Evolutionary conservation across 2,113 vertebrate genomes (phyloP).

Genomic region (Condylura cristata): DNA sequence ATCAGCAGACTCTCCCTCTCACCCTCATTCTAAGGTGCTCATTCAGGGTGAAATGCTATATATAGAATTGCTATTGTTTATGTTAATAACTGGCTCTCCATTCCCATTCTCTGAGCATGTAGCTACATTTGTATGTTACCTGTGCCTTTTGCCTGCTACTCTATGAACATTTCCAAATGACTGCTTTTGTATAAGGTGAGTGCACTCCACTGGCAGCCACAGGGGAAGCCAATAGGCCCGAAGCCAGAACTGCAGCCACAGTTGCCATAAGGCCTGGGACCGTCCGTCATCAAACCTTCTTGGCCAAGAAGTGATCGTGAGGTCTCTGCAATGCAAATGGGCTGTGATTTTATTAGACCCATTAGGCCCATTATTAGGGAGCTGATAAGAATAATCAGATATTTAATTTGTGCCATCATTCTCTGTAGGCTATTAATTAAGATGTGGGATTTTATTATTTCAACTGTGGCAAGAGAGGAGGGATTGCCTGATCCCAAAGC

Average conservation of each 20-base stretch:
- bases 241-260: neutral
- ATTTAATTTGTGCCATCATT: neutral
- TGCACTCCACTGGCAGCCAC: neutral
- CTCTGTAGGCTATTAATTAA: neutral
- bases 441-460: neutral
- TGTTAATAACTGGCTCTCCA: neutral
- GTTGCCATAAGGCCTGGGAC: neutral
- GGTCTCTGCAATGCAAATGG: neutral
- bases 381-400: neutral
- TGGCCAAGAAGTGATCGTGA: neutral
- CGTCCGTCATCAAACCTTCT: neutral
- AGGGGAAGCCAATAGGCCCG: neutral
- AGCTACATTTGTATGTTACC: neutral
- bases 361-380: too few relatives aligned
- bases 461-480: neutral
- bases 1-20: neutral
- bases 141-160: neutral
- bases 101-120: neutral
- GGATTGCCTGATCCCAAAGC: neutral
- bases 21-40: neutral
- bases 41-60: neutral
- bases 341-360: conserved; percentile 1
- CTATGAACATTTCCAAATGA: too few relatives aligned
- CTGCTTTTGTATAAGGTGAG: neutral
- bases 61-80: neutral